Conservation (phyloP, 35 echinoderm and acorn worm genomes). For the Nesometra sesokonis region DNA sequence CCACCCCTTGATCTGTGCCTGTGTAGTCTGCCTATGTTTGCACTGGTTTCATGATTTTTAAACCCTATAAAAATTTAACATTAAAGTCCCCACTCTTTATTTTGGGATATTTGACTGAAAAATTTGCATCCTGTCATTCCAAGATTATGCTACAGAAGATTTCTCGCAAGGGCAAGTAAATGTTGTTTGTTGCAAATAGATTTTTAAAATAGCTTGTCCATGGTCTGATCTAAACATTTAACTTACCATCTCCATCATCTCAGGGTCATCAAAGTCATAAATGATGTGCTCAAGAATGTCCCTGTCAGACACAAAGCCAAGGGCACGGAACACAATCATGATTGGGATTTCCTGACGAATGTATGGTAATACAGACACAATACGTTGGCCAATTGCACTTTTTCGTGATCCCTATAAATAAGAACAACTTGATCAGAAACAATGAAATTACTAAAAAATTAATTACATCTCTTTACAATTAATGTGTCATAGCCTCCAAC, state of each 20-base stretch:
- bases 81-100: too few relatives aligned
- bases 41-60: too few relatives aligned
- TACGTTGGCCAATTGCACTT: constrained; percentile 90
- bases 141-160: not conserved
- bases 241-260: constrained; percentile 99
- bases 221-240: too few relatives aligned
- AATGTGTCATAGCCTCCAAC: too few relatives aligned
- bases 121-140: not conserved
- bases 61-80: too few relatives aligned
- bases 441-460: too few relatives aligned
- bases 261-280: constrained; percentile 99
- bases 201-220: too few relatives aligned
- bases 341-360: constrained; percentile 93
- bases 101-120: too few relatives aligned
- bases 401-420: constrained; percentile 70
- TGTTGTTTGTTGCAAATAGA: not conserved
- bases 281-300: constrained; percentile 98
- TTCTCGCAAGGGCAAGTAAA: not conserved
- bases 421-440: too few relatives aligned
- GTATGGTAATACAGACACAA: constrained; percentile 68
- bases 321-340: constrained; percentile 93
- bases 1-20: too few relatives aligned
- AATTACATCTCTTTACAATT: too few relatives aligned
- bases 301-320: constrained; percentile 91
- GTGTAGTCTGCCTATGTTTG: too few relatives aligned